phyloP scores from a whole-genome alignment of 2,888 invertebrate genomes.

The Salpingus planirostris region DNA sequence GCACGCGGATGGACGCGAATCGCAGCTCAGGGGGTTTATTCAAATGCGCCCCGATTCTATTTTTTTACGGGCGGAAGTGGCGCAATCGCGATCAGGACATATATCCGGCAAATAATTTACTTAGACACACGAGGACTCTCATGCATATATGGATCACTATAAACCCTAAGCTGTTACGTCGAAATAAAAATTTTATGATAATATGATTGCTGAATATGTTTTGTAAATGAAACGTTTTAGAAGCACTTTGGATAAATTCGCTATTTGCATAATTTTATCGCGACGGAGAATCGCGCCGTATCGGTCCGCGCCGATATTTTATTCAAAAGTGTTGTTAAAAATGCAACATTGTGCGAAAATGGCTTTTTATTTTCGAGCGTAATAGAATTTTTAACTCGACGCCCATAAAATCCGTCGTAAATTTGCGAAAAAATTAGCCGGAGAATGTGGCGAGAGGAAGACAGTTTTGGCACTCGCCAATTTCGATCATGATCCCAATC shows the following conservation, averaged over 20 bases:
- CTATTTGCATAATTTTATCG: conserved; percentile 37
- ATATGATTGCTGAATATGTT: conserved; percentile 33
- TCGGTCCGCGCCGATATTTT: conserved; percentile 20
- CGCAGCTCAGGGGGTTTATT: too few species aligned
- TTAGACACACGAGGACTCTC: conserved; percentile 20
- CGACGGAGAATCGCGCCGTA: conserved; percentile 21
- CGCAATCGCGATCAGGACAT: too few species aligned
- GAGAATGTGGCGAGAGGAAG: conserved; percentile 12
- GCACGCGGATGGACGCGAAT: too few species aligned
- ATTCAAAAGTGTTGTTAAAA: conserved; percentile 13
- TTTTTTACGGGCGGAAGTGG: too few species aligned
- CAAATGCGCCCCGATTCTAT: too few species aligned
- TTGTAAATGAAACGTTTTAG: conserved; percentile 36
- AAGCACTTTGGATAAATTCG: conserved; percentile 32
- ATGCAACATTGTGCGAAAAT: conserved; percentile 9
- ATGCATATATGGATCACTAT: conserved; percentile 28
- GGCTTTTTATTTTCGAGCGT: conserved; percentile 7
- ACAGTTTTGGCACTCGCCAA: conserved; percentile 12
- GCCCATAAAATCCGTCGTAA: conserved; percentile 12
- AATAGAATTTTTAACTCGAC: conserved; percentile 13
- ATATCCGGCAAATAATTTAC: conserved; percentile 23
- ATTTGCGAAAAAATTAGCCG: conserved; percentile 10
- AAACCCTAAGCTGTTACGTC: conserved; percentile 25
- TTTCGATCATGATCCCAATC: too few species aligned
- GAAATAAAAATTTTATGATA: conserved; percentile 34